A percentile compares a stretch with the other conserved stretches of the same genome.
Conservation (phyloP, 2,888 invertebrate species). For the Drosophila barbarae region DNA sequence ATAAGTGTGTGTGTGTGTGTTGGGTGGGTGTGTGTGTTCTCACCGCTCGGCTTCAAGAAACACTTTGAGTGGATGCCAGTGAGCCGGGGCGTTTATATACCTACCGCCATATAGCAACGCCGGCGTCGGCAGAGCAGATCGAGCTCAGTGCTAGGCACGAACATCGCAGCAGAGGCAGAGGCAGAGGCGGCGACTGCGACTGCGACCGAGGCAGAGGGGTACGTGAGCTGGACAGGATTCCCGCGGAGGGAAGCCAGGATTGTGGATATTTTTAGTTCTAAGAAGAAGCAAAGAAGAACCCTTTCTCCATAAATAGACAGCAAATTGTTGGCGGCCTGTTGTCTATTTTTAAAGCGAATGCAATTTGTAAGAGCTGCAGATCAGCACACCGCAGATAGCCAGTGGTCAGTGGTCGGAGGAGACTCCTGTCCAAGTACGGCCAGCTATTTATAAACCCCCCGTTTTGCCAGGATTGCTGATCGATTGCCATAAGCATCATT, state of each 20-base stretch:
- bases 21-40: conserved; percentile 42
- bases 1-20: neutral
- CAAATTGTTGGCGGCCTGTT: conserved; percentile 31
- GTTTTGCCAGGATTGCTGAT: conserved; percentile 37
- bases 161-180: conserved; percentile 20
- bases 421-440: conserved; percentile 5
- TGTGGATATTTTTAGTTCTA: conserved; percentile 40
- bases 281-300: conserved; percentile 15
- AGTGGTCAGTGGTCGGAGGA: neutral
- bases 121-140: conserved; percentile 21
- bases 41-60: conserved; percentile 69
- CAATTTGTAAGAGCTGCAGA: conserved; percentile 41
- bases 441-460: conserved; percentile 35
- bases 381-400: neutral
- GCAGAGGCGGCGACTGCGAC: conserved; percentile 6
- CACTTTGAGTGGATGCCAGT: conserved; percentile 77
- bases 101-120: conserved; percentile 7
- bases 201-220: conserved; percentile 1
- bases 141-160: conserved; percentile 26
- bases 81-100: conserved; percentile 47
- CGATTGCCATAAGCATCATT: conserved; percentile 44
- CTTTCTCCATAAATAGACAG: conserved; percentile 51
- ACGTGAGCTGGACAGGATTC: conserved; percentile 27
- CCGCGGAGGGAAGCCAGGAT: neutral
- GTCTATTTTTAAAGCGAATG: conserved; percentile 45